Conservation (phyloP, 1,140 invertebrate species). For the Teleogryllus occipitalis region DNA sequence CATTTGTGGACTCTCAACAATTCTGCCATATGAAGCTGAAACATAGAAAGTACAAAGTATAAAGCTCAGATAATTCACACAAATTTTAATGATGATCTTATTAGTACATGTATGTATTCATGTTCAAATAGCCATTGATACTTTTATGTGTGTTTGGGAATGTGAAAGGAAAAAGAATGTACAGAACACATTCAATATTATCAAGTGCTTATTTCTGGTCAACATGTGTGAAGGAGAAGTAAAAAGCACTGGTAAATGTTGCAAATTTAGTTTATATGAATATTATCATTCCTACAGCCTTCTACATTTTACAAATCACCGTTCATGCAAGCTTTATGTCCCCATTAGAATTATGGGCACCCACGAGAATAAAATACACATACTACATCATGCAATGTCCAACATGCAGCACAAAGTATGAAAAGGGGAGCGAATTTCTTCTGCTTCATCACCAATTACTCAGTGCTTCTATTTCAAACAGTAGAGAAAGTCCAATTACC, state of each 20-base stretch:
- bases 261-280: constrained; percentile 13
- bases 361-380: constrained; percentile 10
- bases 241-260: not conserved
- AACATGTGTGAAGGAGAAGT: too few species aligned
- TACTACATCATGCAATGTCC: constrained; percentile 9
- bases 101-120: too few species aligned
- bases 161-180: too few species aligned
- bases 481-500: not conserved
- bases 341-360: not conserved
- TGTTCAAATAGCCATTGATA: too few species aligned
- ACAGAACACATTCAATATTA: too few species aligned
- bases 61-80: too few species aligned
- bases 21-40: too few species aligned
- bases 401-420: not conserved
- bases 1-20: too few species aligned
- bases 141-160: too few species aligned
- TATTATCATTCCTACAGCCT: constrained; percentile 10
- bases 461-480: not conserved
- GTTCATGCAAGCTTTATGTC: constrained; percentile 14
- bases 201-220: too few species aligned
- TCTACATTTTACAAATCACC: constrained; percentile 19
- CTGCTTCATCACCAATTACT: constrained; percentile 1
- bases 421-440: not conserved
- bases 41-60: too few species aligned
- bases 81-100: too few species aligned